Conservation (phyloP, 2,113 vertebrate genomes). For the Chloroceryle aenea region DNA sequence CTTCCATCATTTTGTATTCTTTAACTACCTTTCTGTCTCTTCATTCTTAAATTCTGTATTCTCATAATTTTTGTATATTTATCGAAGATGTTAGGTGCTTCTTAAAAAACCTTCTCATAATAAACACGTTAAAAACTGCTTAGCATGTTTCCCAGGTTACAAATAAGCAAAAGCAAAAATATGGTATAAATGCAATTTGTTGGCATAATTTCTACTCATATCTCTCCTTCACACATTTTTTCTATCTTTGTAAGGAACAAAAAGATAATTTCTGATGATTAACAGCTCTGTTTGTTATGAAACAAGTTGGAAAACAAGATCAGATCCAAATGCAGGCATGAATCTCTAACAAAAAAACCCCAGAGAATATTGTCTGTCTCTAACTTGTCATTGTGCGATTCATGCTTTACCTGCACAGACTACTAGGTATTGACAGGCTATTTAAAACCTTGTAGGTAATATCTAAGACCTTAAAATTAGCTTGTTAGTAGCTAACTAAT, state of each 20-base stretch:
- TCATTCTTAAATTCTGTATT: neutral
- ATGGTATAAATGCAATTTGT: neutral
- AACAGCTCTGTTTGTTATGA: slow-evolving; percentile 15
- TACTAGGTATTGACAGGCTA: neutral
- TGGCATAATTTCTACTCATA: neutral
- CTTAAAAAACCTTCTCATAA: neutral
- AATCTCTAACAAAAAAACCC: neutral
- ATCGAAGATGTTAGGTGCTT: neutral
- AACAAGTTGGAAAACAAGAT: neutral
- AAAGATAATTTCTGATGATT: neutral
- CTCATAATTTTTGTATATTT: neutral
- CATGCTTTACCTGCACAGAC: neutral
- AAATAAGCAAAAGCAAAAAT: slow-evolving; percentile 1
- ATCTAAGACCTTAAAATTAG: neutral
- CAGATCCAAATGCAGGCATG: neutral
- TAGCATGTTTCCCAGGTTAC: neutral
- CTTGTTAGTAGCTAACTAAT: neutral
- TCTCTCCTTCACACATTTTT: neutral
- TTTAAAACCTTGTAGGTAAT: neutral
- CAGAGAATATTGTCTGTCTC: neutral
- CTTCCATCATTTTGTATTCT: neutral
- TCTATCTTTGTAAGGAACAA: neutral
- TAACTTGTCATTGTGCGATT: neutral
- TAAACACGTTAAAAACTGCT: neutral
- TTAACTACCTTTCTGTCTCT: neutral